Conservation (phyloP, 2,888 invertebrate species). For the Drosophila birchii region DNA sequence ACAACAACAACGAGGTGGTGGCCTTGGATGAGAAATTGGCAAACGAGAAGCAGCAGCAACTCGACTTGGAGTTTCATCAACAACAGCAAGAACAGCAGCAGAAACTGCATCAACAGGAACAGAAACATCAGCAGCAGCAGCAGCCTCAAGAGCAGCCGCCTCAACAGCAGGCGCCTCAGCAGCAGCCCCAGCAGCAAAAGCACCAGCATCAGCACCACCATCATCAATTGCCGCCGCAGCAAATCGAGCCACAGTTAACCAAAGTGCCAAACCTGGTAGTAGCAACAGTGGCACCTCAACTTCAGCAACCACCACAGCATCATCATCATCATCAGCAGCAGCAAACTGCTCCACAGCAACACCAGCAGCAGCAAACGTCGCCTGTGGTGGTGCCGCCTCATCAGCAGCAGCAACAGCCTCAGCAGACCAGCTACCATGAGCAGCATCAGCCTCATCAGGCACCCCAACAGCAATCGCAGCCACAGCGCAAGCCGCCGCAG, state of each 20-base stretch:
- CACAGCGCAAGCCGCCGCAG: conserved; percentile 61
- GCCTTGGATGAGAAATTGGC: conserved; percentile 59
- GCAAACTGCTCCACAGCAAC: conserved; percentile 51
- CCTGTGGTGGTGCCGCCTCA: conserved; percentile 84
- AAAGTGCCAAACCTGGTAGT: conserved; percentile 52
- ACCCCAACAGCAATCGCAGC: conserved; percentile 56
- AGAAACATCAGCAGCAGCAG: conserved; percentile 51
- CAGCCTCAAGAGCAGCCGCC: conserved; percentile 44
- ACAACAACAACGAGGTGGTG: conserved; percentile 51
- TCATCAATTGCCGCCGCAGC: conserved; percentile 44
- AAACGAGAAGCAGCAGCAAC: conserved; percentile 62
- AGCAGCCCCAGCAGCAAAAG: conserved; percentile 58
- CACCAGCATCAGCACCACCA: conserved; percentile 60
- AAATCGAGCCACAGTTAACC: conserved; percentile 44
- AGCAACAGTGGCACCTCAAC: conserved; percentile 59
- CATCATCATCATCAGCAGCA: conserved; percentile 28
- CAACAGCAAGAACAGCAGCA: conserved; percentile 56
- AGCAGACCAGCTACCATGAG: conserved; percentile 38
- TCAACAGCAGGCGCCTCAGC: conserved; percentile 10
- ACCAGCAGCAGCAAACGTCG: conserved; percentile 57
- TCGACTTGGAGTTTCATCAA: conserved; percentile 60
- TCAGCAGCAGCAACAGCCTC: conserved; percentile 70
- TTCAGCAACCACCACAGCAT: conserved; percentile 83
- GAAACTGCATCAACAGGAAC: conserved; percentile 54
- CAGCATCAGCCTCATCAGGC: conserved; percentile 53